These are phyloP conservation scores for Australoheros facetus DNA, from an alignment of 2,797 vertebrate genomes.

Conservation along the genomic window DNA sequence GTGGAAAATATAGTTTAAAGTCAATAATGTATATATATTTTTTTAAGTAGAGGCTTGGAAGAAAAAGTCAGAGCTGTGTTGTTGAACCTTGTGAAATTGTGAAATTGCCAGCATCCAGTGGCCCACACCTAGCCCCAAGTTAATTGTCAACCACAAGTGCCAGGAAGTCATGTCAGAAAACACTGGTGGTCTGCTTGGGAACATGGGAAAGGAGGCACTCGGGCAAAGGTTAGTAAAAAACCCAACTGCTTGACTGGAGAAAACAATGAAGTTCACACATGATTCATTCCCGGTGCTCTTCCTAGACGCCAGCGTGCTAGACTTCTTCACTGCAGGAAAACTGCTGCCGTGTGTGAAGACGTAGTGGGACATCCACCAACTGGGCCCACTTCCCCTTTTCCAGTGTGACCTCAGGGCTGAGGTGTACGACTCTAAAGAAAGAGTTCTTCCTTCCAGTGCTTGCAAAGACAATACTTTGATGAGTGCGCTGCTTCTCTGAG, in stretches of 20 bases:
- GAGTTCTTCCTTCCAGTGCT: slow-evolving; percentile 59
- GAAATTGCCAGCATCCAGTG: slow-evolving; percentile 5
- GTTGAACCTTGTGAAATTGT: slow-evolving; percentile 24
- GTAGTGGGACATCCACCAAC: slow-evolving; percentile 47
- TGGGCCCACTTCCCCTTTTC: slow-evolving; percentile 61
- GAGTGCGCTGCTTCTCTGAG: slow-evolving; percentile 43
- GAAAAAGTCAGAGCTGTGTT: not conserved
- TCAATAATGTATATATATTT: not conserved
- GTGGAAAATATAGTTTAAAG: not conserved
- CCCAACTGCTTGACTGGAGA: slow-evolving; percentile 54
- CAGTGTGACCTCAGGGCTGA: not conserved
- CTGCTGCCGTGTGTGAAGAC: slow-evolving; percentile 45
- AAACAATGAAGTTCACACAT: slow-evolving; percentile 79
- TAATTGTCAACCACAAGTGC: slow-evolving; percentile 50
- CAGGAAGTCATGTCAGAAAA: slow-evolving; percentile 54
- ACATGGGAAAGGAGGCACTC: slow-evolving; percentile 66
- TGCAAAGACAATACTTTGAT: slow-evolving; percentile 60
- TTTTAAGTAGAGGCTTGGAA: slow-evolving; percentile 1
- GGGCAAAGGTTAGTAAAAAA: slow-evolving; percentile 61
- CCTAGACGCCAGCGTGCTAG: slow-evolving; percentile 61
- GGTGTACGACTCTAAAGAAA: slow-evolving; percentile 45
- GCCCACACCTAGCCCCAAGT: slow-evolving; percentile 49
- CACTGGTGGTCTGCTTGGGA: slow-evolving; percentile 61
- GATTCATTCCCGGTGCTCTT: slow-evolving; percentile 72
- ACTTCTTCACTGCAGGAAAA: slow-evolving; percentile 57